Base-by-base conservation (phyloP, 2,797 vertebrate genomes). In the Tragopan temminckii region DNA sequence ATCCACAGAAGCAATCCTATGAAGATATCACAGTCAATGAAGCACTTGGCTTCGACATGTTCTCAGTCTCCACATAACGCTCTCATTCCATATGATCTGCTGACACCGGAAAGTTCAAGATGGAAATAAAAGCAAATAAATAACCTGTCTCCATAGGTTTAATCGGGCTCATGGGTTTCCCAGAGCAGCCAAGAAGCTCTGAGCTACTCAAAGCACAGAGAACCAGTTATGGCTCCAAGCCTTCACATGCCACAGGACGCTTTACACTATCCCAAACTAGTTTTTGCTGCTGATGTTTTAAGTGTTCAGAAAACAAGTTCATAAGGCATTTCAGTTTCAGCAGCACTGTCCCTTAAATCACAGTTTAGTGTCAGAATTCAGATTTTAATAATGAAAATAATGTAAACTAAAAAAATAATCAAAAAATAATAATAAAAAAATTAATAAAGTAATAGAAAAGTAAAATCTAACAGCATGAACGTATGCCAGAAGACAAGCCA, bases 401-500 rank as follows among this genome's bases (percentile, higher is more conserved):
- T 33, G 10, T 18, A 53, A 53, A 52, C 27, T 31, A 53, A 53
- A 17, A 85, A n/a, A n/a, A n/a, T n/a, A n/a, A n/a, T n/a, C n/a
- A n/a, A n/a, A 5, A 12, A n/a, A 55, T 12, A 16, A 25, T 15
- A 25, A 9, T 15, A 15, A 53, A 19, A 19, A 57, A n/a, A n/a
- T n/a, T 20, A 40, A 62, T 31, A 58, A 81, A 67, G 88, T n/a
- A 83, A 5, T 13, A 55, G 31, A 20, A 55, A 55, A n/a, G 33
- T 23, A 53, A 82, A 64, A 90, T 31, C 74, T 86, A 85, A 89
- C 16, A 83, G 55, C 55, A 33, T 21, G 88, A 82, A 85, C 67
- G 55, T 16, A 53, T 12, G 74, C 90, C 91, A 94, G 48, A 87
- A 83, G 69, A 89, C 89, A 92, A 25, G 27, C 63, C 66, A 90